Percentiles rank a stretch among this genome's conserved stretches.
Evolutionary conservation across 2,113 vertebrate genomes (phyloP).

Genomic region (crab-eating macaque (Macaca fascicularis)): DNA sequence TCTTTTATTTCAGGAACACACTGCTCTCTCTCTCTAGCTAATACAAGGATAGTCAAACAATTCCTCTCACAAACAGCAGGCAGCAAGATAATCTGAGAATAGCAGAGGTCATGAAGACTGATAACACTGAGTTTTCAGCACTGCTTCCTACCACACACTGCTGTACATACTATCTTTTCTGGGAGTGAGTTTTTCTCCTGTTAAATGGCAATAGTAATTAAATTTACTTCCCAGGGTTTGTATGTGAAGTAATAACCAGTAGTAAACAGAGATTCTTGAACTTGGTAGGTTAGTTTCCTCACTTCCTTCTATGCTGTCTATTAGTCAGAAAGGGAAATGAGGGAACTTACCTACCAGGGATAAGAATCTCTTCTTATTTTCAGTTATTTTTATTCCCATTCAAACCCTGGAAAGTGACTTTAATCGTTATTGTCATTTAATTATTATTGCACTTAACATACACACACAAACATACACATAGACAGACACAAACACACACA

Average conservation of each 20-base stretch:
- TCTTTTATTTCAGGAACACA: background rate
- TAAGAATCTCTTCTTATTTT: no score
- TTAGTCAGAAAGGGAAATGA: background rate
- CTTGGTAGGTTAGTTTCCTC: background rate
- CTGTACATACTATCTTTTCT: background rate
- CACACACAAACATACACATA: background rate
- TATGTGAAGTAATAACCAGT: background rate
- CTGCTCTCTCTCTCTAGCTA: background rate
- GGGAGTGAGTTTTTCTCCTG: background rate
- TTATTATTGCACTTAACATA: background rate
- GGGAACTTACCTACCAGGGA: no score
- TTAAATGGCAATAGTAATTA: background rate
- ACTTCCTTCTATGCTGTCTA: background rate
- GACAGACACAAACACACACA: background rate
- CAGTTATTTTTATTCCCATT: no score
- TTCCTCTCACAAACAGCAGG: background rate
- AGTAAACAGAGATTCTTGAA: background rate
- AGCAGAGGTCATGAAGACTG: background rate
- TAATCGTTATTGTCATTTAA: background rate
- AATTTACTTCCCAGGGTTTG: background rate
- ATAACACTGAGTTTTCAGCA: background rate
- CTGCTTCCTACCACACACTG: background rate
- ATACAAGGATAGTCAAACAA: background rate
- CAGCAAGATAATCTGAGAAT: background rate
- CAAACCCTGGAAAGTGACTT: background rate